These are phyloP conservation scores for Sterrhoptilus dennistouni DNA, from an alignment of 2,113 vertebrate genomes.

Conservation along the genomic window DNA sequence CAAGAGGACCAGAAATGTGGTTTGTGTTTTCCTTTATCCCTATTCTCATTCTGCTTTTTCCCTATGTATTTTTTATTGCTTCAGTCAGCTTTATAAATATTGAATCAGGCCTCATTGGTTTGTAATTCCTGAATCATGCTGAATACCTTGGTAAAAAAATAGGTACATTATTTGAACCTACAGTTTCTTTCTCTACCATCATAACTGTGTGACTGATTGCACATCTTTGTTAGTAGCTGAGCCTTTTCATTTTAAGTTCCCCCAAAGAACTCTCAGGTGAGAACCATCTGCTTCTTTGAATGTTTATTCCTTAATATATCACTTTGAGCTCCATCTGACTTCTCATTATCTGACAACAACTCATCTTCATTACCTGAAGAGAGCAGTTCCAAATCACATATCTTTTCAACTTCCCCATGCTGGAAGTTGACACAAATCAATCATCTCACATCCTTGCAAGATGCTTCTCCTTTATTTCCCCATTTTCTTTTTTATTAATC, in stretches of 20 bases:
- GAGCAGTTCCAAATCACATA: not conserved
- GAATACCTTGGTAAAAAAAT: not conserved
- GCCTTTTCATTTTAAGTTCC: slow-evolving; percentile 4
- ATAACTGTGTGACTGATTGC: not conserved
- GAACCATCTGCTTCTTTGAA: slow-evolving; percentile 22
- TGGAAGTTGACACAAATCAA: not conserved
- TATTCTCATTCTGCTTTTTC: not conserved
- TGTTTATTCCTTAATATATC: not conserved
- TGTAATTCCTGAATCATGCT: not conserved
- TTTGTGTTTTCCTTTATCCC: not conserved
- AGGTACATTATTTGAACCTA: not conserved
- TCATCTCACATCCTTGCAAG: not conserved
- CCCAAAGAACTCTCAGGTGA: not conserved
- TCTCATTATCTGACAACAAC: slow-evolving; percentile 16
- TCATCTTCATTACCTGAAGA: slow-evolving; percentile 20
- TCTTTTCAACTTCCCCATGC: not conserved
- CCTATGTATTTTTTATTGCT: not conserved
- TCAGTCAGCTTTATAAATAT: not conserved
- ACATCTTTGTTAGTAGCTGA: not conserved
- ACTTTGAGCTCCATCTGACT: not conserved
- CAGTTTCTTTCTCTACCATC: not conserved
- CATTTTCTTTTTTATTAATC: not conserved
- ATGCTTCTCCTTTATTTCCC: not conserved
- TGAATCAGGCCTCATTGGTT: not conserved
- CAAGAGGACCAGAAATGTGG: not conserved